Evolutionary conservation across 2,888 invertebrate species (phyloP).

Genomic region (Rhopalosiphum nymphaeae): DNA sequence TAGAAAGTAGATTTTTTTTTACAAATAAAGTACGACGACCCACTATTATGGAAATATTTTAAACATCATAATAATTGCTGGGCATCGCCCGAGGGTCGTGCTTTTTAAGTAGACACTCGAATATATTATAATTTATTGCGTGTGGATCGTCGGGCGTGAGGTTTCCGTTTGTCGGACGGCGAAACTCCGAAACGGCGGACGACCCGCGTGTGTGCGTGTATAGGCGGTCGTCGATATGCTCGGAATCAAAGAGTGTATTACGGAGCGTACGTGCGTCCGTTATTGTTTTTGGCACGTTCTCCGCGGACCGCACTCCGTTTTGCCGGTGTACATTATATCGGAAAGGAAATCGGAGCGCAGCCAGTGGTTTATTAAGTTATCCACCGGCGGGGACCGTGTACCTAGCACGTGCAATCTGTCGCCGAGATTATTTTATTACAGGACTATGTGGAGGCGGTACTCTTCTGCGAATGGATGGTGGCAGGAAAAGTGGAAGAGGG

Average conservation of each 20-base stretch:
- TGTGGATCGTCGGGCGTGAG: background rate
- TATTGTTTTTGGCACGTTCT: conserved; percentile 57
- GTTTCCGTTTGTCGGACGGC: background rate
- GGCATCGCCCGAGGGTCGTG: background rate
- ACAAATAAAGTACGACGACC: too few species aligned
- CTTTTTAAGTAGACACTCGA: background rate
- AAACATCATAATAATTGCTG: background rate
- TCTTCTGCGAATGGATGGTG: background rate
- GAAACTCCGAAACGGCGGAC: background rate
- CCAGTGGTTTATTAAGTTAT: conserved; percentile 48
- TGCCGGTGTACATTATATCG: background rate
- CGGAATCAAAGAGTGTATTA: conserved; percentile 16
- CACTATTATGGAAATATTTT: background rate
- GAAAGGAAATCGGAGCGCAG: background rate
- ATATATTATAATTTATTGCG: background rate
- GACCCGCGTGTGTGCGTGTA: background rate
- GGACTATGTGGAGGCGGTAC: background rate
- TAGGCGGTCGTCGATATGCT: background rate
- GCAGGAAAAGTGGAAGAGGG: background rate
- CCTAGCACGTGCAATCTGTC: conserved; percentile 49
- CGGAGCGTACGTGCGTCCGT: background rate
- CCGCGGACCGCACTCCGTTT: background rate
- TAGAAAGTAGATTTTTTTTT: background rate
- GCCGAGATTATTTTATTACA: conserved; percentile 57
- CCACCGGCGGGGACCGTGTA: background rate